Evolutionary conservation across 2,797 vertebrate genomes (phyloP).

Genomic region (Pagetopsis macropterus): DNA sequence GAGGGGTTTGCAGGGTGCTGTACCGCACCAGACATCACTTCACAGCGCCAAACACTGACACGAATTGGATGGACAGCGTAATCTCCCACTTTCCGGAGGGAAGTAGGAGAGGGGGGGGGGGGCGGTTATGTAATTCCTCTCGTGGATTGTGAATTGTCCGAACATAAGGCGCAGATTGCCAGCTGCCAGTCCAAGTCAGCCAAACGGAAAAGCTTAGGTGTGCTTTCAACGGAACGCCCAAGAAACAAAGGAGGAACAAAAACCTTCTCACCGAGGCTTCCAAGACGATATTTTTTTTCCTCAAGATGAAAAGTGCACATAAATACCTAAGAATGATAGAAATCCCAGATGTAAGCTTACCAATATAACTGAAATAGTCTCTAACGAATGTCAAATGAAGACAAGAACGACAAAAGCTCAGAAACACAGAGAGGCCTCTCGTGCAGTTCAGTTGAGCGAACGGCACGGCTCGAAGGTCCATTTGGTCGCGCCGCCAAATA

Average conservation of each 20-base stretch:
- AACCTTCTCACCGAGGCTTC: slow-evolving; percentile 73
- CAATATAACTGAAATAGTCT: slow-evolving; percentile 73
- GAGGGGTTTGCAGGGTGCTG: slow-evolving; percentile 44
- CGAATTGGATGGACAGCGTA: slow-evolving; percentile 71
- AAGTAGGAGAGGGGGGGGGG: slow-evolving; percentile 25
- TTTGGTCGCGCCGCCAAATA: slow-evolving; percentile 94
- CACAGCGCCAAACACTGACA: slow-evolving; percentile 71
- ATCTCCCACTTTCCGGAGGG: slow-evolving; percentile 62
- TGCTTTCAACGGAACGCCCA: slow-evolving; percentile 68
- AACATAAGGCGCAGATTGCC: slow-evolving; percentile 75
- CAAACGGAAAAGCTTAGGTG: slow-evolving; percentile 67
- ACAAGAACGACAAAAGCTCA: slow-evolving; percentile 81
- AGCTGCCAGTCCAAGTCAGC: slow-evolving; percentile 75
- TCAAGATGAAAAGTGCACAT: slow-evolving; percentile 77
- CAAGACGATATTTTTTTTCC: slow-evolving; percentile 61
- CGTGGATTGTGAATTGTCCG: slow-evolving; percentile 71
- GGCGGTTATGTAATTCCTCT: slow-evolving; percentile 70
- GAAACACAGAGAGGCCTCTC: slow-evolving; percentile 73
- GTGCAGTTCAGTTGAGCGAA: slow-evolving; percentile 88
- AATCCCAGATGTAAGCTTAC: slow-evolving; percentile 82
- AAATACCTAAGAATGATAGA: slow-evolving; percentile 81
- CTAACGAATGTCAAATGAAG: slow-evolving; percentile 79
- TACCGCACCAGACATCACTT: slow-evolving; percentile 70
- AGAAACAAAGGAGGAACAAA: slow-evolving; percentile 50
- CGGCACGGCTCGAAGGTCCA: slow-evolving; percentile 96